Evolutionary conservation across 2,888 invertebrate genomes (phyloP), one percentile per base, ranked within the genome.

Genomic region (Papilio protenor): DNA sequence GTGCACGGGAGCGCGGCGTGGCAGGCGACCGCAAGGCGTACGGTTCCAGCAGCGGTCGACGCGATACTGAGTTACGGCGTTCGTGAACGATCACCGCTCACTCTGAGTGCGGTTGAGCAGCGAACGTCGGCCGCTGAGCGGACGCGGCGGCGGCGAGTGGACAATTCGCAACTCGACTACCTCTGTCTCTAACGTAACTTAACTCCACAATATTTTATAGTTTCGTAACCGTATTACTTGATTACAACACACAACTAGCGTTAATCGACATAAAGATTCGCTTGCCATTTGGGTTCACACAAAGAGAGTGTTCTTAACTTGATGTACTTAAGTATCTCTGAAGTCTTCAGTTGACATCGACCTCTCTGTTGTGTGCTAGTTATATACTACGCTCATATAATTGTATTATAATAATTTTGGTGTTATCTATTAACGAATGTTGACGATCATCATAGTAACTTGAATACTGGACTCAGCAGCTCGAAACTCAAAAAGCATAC

Each of bases 181-280:
- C 88, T 59, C 57, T 12, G 3, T 88, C 87, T 87, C 85, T 88
- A 89, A 90, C 91, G 91, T 91, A 93, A 94, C 92, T 92, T 92
- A 92, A 92, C 90, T 91, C 92, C 90, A 91, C 91, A 91, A 92
- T 92, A 92, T 91, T 92, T 92, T 92, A 92, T 92, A 92, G 90
- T 94, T 94, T 93, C 92, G 94, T 92, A 93, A 94, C 89, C 89
- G 89, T 89, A 88, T 91, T 89, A 91, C 90, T 92, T 88, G 91
- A 92, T 92, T 92, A 92, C 90, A 85, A 90, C 87, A 88, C 88
- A 88, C 88, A 88, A 87, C 84, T 91, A 87, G 87, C 87, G 86
- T 91, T 90, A 91, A 91, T 91, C 90, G 90, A 89, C 91, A 91
- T 92, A 92, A 92, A 92, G 92, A 92, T 90, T 92, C 91, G 90